Conservation (phyloP, 2,888 invertebrate species). For the Tenodera sinensis region DNA sequence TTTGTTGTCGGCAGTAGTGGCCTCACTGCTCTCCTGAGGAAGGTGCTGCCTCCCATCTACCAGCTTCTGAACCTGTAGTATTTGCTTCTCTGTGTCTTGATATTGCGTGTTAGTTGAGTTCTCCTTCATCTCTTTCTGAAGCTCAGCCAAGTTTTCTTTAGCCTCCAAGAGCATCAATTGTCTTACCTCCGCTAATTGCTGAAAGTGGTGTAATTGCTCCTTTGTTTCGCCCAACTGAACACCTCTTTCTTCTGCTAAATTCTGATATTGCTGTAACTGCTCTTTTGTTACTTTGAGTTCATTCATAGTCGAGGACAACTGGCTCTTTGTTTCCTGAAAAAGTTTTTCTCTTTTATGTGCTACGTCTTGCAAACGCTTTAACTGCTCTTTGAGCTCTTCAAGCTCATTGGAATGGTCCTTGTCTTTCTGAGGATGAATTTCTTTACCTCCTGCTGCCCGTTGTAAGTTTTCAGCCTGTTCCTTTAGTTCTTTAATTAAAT, state of each 20-base stretch:
- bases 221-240: neutral
- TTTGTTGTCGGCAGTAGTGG: neutral
- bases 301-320: neutral
- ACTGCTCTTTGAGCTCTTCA: neutral
- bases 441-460: neutral
- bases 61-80: neutral
- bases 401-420: neutral
- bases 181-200: neutral
- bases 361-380: neutral
- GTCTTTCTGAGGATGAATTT: neutral
- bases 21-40: neutral
- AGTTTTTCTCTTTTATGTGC: neutral
- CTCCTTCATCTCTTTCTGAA: neutral
- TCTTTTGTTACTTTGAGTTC: neutral
- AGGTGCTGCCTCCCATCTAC: neutral
- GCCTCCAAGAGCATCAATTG: neutral
- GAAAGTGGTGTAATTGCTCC: neutral
- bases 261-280: neutral
- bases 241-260: neutral
- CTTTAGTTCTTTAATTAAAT: neutral
- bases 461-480: neutral
- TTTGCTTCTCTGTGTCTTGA: neutral
- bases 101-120: neutral
- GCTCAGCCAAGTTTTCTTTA: neutral
- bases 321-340: neutral